Base-by-base conservation (phyloP, 2,888 invertebrate species). In the Dasypogon diadema region DNA sequence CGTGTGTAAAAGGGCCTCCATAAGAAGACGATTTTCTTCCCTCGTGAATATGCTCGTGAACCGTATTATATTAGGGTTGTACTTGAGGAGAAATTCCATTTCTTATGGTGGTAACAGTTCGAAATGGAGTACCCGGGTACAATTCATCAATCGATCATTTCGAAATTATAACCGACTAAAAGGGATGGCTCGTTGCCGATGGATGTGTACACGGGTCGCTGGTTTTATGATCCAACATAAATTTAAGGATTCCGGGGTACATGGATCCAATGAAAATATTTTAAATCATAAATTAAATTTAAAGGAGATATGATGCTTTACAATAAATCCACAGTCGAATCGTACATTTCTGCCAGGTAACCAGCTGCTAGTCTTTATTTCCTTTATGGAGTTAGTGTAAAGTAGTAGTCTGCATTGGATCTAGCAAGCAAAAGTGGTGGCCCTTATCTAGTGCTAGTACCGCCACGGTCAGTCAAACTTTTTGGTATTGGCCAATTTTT, bases 131-230 rank as follows among this genome's bases (percentile, higher is more conserved):
- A 22, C 70, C 54, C 30, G 46, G 30, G 16, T n/a, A 34, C 34
- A 70, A 70, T 70, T 54, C 46, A 70, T 70, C 70, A 70, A 70
- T 70, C 70, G 70, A 54, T 70, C 70, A 70, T 70, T 70, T 51
- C 54, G 54, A 26, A 30, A 54, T 34, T 70, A 54, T 34, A 14
- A 30, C 30, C 70, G 54, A 54, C 26, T 70, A 30, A 54, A 34
- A 34, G 54, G 26, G 54, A 21, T 54, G 30, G 54, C 70, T 70
- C 30, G 30, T 70, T 70, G 70, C 54, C 30, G 54, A 54, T 68
- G 18, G 54, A 54, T 30, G 8, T 65, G n/a, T 70, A 21, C 16
- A 70, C 30, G 70, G 70, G 70, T 54, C 70, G 70, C 26, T 70
- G 70, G 54, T 70, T 70, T 70, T 70, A 70, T 54, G 70, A 70